Percentiles rank a stretch among this genome's conserved stretches.
These are phyloP conservation scores for Cydia pomonella DNA, from an alignment of 1,140 invertebrate species.

Conservation along the genomic window DNA sequence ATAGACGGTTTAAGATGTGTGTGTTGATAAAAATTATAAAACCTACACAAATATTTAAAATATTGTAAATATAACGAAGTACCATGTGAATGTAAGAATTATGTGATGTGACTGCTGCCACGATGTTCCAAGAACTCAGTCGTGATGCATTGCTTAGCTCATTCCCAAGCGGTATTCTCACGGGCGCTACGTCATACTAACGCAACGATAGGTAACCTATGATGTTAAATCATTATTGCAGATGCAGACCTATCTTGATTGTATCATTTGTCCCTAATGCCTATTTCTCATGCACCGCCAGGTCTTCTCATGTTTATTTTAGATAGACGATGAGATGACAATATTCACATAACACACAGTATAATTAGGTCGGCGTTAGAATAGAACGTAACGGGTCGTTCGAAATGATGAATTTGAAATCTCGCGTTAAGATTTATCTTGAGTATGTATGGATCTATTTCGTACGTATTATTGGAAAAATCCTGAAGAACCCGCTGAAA, in stretches of 20 bases:
- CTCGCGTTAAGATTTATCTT: too few species aligned
- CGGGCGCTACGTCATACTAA: slow-evolving; percentile 10
- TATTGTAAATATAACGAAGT: too few species aligned
- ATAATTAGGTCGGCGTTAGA: neutral
- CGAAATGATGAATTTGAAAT: neutral
- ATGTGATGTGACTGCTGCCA: neutral
- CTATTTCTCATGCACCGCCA: neutral
- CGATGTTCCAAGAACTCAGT: slow-evolving; percentile 2
- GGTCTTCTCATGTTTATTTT: neutral
- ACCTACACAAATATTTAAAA: too few species aligned
- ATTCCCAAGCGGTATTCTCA: slow-evolving; percentile 23
- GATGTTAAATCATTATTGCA: slow-evolving; percentile 7
- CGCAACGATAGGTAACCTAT: neutral
- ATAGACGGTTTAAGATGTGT: too few species aligned
- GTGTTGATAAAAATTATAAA: too few species aligned
- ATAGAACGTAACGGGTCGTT: neutral
- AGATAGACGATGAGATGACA: neutral
- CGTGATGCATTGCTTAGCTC: slow-evolving; percentile 17
- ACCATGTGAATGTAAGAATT: too few species aligned
- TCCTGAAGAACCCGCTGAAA: neutral
- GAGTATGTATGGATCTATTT: neutral
- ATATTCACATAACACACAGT: neutral
- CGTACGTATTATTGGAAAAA: neutral
- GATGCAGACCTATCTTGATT: slow-evolving; percentile 3
- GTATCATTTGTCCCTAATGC: neutral